Percentiles rank a stretch among this genome's conserved stretches.
phyloP scores from a whole-genome alignment of 1,140 invertebrate species.

The Papilio polyxenes region DNA sequence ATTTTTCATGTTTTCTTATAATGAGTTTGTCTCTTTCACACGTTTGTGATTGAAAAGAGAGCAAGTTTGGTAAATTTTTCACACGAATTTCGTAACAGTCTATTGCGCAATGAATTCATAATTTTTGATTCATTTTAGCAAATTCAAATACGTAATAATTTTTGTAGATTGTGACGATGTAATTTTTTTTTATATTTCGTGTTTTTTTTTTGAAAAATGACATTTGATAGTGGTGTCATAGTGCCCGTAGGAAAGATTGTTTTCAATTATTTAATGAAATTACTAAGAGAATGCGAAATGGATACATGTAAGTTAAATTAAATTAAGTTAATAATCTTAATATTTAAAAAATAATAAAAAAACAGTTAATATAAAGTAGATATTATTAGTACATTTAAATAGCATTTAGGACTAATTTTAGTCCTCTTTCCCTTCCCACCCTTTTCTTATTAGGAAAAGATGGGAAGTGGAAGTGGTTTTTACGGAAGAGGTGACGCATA shows the following conservation, averaged over 20 bases:
- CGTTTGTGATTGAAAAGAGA: not conserved
- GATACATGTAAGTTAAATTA: slow-evolving; percentile 50
- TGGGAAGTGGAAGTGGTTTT: no score
- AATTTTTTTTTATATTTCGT: not conserved
- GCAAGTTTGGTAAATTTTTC: not conserved
- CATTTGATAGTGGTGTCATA: slow-evolving; percentile 58
- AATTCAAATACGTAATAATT: no score
- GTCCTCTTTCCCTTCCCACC: no score
- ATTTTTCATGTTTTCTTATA: not conserved
- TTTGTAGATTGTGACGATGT: no score
- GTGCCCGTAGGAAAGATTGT: slow-evolving; percentile 55
- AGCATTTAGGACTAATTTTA: no score
- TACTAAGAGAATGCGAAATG: slow-evolving; percentile 59
- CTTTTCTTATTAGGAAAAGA: no score
- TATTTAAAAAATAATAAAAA: not conserved
- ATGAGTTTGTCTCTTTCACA: not conserved
- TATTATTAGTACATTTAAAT: not conserved
- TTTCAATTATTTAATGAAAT: slow-evolving; percentile 53
- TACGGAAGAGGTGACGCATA: no score
- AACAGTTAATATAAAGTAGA: not conserved
- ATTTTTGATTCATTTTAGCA: no score
- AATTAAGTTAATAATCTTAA: not conserved
- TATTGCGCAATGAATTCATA: not conserved
- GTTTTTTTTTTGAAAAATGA: slow-evolving; percentile 42
- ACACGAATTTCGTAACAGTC: not conserved